These are phyloP conservation scores for Brachyopa scutellaris DNA, from an alignment of 2,888 invertebrate genomes.

Conservation along the genomic window DNA sequence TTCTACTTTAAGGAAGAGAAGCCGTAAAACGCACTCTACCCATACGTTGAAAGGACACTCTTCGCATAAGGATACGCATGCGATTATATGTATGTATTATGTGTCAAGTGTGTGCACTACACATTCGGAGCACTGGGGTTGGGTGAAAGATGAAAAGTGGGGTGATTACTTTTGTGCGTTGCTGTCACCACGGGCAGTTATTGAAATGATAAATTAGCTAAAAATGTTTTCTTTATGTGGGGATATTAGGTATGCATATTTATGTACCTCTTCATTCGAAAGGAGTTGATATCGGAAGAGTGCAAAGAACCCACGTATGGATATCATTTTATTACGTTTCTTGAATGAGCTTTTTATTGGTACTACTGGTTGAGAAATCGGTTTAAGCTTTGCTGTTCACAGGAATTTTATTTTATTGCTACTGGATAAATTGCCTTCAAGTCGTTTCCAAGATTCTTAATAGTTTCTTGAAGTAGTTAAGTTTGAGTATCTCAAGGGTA, in stretches of 20 bases:
- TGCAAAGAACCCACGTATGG: not conserved
- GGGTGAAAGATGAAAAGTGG: too few species aligned
- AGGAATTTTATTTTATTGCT: conserved; percentile 16
- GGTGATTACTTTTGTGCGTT: conserved; percentile 48
- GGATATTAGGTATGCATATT: not conserved
- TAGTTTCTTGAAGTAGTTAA: not conserved
- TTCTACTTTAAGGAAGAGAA: conserved; percentile 34
- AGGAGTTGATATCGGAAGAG: conserved; percentile 7
- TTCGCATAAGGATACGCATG: conserved; percentile 41
- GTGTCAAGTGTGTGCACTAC: conserved; percentile 68
- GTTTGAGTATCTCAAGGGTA: not conserved
- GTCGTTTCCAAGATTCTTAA: not conserved
- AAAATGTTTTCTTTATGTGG: conserved; percentile 40
- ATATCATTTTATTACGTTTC: conserved; percentile 20
- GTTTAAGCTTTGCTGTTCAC: conserved; percentile 17
- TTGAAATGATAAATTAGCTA: conserved; percentile 67
- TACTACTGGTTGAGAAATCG: conserved; percentile 35
- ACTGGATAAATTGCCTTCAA: conserved; percentile 1
- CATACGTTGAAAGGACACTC: conserved; percentile 30
- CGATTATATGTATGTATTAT: too few species aligned
- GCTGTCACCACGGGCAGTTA: conserved; percentile 69
- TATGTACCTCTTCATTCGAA: conserved; percentile 21
- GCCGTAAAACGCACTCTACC: conserved; percentile 64
- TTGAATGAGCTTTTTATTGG: conserved; percentile 53
- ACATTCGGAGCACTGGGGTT: too few species aligned